These are phyloP conservation scores for Eilema sororculum DNA, from an alignment of 2,888 invertebrate genomes.

Conservation along the genomic window DNA sequence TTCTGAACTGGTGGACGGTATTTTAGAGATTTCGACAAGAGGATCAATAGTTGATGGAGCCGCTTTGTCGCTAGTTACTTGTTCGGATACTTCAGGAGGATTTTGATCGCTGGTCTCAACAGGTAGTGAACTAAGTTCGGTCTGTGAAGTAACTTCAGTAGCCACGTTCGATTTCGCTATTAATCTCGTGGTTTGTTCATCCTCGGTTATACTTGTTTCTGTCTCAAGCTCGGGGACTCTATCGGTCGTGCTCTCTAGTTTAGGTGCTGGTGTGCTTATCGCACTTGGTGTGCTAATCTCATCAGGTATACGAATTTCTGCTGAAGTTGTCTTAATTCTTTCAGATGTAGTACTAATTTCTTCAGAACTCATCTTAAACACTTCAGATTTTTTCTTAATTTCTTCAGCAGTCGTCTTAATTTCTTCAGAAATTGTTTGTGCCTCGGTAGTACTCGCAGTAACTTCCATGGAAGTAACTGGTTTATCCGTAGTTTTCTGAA, in stretches of 20 bases:
- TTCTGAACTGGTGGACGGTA: conserved; percentile 60
- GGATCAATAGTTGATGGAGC: conserved; percentile 60
- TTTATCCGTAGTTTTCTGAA: conserved; percentile 32
- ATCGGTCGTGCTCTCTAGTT: conserved; percentile 44
- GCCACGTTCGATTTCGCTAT: conserved; percentile 67
- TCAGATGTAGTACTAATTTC: conserved; percentile 42
- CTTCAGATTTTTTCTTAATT: conserved; percentile 21
- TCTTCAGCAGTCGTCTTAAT: conserved; percentile 40
- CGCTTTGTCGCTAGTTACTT: conserved; percentile 60
- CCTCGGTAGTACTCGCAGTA: conserved; percentile 41
- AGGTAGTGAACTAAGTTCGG: conserved; percentile 79
- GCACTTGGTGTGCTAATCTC: conserved; percentile 22
- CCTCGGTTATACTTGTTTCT: conserved; percentile 50
- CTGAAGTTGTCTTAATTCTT: conserved; percentile 13
- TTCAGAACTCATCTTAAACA: conserved; percentile 38
- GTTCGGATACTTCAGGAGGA: conserved; percentile 72
- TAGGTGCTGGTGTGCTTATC: conserved; percentile 32
- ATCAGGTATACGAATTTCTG: conserved; percentile 20
- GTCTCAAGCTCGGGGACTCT: conserved; percentile 40
- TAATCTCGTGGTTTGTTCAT: conserved; percentile 64
- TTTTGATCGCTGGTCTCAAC: conserved; percentile 82
- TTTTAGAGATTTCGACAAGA: conserved; percentile 56
- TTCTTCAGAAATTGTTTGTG: conserved; percentile 39
- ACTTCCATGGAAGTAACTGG: conserved; percentile 17
- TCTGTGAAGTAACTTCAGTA: conserved; percentile 77